These are phyloP conservation scores for Carettochelys insculpta DNA, from an alignment of 2,113 vertebrate species.

Conservation along the genomic window DNA sequence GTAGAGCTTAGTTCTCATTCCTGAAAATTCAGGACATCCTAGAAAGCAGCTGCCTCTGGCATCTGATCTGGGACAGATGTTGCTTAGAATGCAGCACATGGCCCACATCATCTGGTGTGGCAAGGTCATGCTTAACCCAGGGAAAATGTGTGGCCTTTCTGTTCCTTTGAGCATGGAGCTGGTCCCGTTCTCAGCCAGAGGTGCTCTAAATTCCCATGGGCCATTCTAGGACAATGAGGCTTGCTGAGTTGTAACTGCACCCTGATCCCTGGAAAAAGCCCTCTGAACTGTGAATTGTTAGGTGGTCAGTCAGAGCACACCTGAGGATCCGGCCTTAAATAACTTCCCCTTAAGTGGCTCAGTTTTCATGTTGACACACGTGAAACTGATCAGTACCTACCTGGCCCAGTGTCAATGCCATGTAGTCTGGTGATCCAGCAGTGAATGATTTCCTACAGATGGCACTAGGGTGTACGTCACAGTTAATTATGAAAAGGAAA, in stretches of 20 bases:
- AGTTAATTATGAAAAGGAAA: neutral
- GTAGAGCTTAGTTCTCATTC: neutral
- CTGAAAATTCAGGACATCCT: neutral
- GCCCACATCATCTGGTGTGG: neutral
- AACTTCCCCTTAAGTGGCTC: neutral
- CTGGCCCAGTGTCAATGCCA: neutral
- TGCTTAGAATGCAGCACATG: neutral
- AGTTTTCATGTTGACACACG: neutral
- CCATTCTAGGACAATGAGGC: neutral
- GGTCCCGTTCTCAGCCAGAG: neutral
- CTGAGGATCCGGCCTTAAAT: neutral
- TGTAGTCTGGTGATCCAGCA: neutral
- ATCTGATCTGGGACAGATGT: neutral
- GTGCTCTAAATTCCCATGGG: neutral
- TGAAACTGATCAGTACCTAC: neutral
- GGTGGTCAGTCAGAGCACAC: neutral
- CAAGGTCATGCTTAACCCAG: neutral
- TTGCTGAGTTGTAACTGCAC: neutral
- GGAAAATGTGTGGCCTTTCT: neutral
- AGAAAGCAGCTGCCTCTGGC: neutral
- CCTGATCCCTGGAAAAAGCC: neutral
- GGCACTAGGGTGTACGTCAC: too few relatives aligned
- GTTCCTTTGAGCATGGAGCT: neutral
- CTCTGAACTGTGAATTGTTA: fast-evolving
- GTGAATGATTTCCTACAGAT: neutral